Evolutionary conservation across 2,888 invertebrate genomes (phyloP), one percentile per base, ranked within the genome.

Genomic region (Drosophila cognata): DNA sequence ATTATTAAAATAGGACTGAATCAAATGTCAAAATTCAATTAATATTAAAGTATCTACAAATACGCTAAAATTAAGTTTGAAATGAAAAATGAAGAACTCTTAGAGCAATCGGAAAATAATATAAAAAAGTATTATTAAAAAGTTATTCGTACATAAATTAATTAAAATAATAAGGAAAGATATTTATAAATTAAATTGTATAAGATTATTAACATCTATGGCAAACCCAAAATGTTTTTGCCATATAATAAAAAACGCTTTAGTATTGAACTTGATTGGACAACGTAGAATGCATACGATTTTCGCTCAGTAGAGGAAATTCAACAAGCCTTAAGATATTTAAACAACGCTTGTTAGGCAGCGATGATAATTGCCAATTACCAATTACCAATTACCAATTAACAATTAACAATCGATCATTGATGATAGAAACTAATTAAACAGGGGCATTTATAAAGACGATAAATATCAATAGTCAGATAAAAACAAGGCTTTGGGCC

Each of bases 341-440:
- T 50, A 41, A 69, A 58, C 60, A 35, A 4, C 38, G 13, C 50
- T 57, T 29, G 16, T 29, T 31, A 21, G 21, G n/a, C 11, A 36
- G 33, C 31, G 28, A 57, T 51, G 36, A 38, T 59, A 65, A 62
- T 57, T 68, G 53, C 50, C 61, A 43, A 59, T 67, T 58, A 31
- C 43, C 48, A 65, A 60, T 71, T 75, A 11, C 10, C 31, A 31
- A 31, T 31, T 31, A 31, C 2, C 33, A 33, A 11, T 33, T 33
- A 28, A 8, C 50, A 50, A 29, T 18, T 29, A 28, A 29, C 38
- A 33, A 29, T 6, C 46, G 35, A 66, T 56, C 62, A 57, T 63
- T 71, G 56, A 51, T 67, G 50, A 28, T 28, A 61, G 64, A 61
- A 59, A 52, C 48, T 57, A 71, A 78, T 80, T 80, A 59, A 59